Base-by-base conservation (phyloP, 2,888 invertebrate species). In the Platycheirus albimanus region DNA sequence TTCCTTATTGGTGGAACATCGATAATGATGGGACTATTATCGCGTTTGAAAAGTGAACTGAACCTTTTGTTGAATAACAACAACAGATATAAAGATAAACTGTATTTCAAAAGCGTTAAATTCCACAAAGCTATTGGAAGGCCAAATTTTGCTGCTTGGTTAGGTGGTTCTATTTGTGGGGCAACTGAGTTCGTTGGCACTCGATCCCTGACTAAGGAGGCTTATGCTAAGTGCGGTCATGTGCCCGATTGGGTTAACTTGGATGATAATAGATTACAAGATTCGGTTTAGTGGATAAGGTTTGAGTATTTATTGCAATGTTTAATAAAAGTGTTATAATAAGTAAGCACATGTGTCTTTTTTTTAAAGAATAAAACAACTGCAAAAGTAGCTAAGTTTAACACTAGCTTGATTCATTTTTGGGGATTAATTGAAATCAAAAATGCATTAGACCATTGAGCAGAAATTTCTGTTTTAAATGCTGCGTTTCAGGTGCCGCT, bases 1-100 rank as follows among this genome's bases (percentile, higher is more conserved):
- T 92, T 99, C 69, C 91, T 99, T 17, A 94, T 95, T 69, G 99
- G 99, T 36, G 99, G 99, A 10, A 95, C 95, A 1, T 92, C 95
- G 0, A 95, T 95, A 93, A 91, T 96, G 85, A 94, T 95, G 77
- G 99, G 99, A 0, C 94, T 99, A 87, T 93, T 94, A 87, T 93
- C 95, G 19, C 93, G 99, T 66, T 92, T 99, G 0, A 93, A 94
- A 85, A 91, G 93, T 1, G 99, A 99, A 91, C 91, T 99, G 70
- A 91, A 93, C 33, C 88, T 92, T 74, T 92, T 97, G 49, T 89
- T 95, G n/a, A 90, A 92, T 24, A 92, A 92, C 28, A 92, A 92
- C 85, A 92, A 93, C 41, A 91, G 93, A 1, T 95, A 96, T 89
- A 92, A 92, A 85, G 92, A 92, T 0, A 92, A 93, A 84, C 91